Evolutionary conservation across 2,113 vertebrate genomes (phyloP).

Genomic region (Leucosticte australis): DNA sequence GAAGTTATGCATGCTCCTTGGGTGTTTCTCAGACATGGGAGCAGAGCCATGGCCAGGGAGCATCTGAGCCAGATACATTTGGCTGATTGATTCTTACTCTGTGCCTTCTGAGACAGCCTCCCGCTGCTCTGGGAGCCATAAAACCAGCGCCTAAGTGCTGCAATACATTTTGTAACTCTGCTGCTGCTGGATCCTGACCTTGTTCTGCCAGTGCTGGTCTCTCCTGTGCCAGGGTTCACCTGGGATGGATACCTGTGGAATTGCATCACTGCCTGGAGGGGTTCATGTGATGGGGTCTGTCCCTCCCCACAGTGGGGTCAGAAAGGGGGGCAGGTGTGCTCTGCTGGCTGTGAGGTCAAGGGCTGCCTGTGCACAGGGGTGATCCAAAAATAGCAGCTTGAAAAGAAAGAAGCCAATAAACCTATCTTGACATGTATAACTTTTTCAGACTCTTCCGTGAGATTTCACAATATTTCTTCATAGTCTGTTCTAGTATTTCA

Average conservation of each 20-base stretch:
- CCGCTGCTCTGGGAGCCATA: neutral
- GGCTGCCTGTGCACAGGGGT: neutral
- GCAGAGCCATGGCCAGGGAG: neutral
- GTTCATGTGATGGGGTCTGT: fast-evolving
- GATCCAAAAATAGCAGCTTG: neutral
- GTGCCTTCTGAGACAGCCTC: neutral
- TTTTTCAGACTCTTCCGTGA: neutral
- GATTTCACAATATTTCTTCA: neutral
- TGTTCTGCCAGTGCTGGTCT: neutral
- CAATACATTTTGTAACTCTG: neutral
- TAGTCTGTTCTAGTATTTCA: neutral
- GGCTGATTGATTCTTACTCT: conserved; percentile 2
- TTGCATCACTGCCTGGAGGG: fast-evolving
- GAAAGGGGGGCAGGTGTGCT: neutral
- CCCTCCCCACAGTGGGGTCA: fast-evolving
- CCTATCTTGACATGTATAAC: neutral
- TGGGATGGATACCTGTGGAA: fast-evolving
- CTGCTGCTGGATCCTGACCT: neutral
- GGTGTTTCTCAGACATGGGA: neutral
- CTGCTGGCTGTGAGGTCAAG: neutral
- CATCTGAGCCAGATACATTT: neutral
- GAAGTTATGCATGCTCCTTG: conserved; percentile 1
- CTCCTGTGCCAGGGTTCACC: neutral
- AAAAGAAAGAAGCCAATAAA: neutral
- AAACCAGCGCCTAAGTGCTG: neutral